Base-by-base conservation (phyloP, 2,797 vertebrate genomes). In the Odontamblyopus lacepedii region DNA sequence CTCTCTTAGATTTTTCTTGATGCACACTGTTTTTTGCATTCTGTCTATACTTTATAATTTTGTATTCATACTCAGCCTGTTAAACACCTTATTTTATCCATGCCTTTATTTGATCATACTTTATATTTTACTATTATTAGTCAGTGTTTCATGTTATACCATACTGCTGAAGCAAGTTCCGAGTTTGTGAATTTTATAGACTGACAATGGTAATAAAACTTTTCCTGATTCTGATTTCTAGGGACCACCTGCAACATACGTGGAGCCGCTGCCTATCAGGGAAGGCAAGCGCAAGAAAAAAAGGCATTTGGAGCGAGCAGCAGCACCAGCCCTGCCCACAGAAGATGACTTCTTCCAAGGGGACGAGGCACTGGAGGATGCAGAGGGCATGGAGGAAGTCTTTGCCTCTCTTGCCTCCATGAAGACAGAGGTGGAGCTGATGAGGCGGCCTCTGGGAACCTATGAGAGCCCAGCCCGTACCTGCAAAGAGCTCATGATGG, bases 301-400 rank as follows among this genome's bases (percentile, higher is more conserved):
- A 27, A 91, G 92, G 32, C 79, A 91, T 4, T 82, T 87, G 0
- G 72, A 82, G 13, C 63, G 3, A 13, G 35, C 51, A 35, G 78
- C 70, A 72, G 84, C 63, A 11, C 75, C 66, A 64, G 71, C 74
- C n/a, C 51, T 59, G 27, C 38, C 79, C 51, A 72, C 48, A 1
- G 85, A 84, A 27, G 91, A 87, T 11, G 90, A 90, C 53, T 80
- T 85, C 35, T 79, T 93, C 30, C 94, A 94, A 74, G 91, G 90
- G 32, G 95, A 93, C 73, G 87, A 92, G 18, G 81, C 89, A 12
- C 72, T 88, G 60, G 83, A 84, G 44, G 90, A 93, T 0, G 85
- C 86, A 0, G 93, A 94, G 35, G 96, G 96, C 51, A 95, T 97
- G 95, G 95, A 97, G 85, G 97, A 98, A 86, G 95, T 97, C 27